A percentile compares a stretch with the other conserved stretches of the same genome.
phyloP scores from a whole-genome alignment of 2,113 vertebrate genomes.

The Microtus montanus region DNA sequence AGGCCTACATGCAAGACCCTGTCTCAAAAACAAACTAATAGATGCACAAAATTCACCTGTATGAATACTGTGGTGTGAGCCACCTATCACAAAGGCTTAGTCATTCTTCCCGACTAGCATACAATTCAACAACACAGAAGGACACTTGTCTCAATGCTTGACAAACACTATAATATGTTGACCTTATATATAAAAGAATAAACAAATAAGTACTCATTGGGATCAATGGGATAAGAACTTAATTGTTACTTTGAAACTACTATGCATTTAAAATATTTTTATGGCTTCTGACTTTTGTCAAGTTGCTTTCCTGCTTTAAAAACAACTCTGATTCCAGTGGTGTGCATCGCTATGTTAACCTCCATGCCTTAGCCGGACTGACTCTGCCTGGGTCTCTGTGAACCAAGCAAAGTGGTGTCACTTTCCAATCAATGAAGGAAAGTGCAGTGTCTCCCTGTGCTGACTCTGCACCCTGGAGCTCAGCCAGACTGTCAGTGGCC shows the following conservation, averaged over 20 bases:
- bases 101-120: background rate
- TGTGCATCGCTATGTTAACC: background rate
- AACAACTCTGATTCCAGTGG: background rate
- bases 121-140: background rate
- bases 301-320: background rate
- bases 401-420: slow-evolving; percentile 81
- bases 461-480: slow-evolving; percentile 74
- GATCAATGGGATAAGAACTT: background rate
- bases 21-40: background rate
- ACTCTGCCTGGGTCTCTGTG: slow-evolving; percentile 80
- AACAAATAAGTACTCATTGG: background rate
- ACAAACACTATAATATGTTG: background rate
- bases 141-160: background rate
- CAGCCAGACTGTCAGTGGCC: slow-evolving; percentile 61
- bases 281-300: background rate
- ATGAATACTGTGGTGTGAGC: background rate
- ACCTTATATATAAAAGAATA: background rate
- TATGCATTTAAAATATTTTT: background rate
- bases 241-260: background rate
- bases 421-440: slow-evolving; percentile 87
- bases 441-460: slow-evolving; percentile 79
- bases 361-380: slow-evolving; percentile 69
- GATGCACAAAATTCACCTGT: background rate
- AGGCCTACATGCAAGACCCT: background rate
- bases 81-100: background rate